Evolutionary conservation across 2,113 vertebrate genomes (phyloP).

Genomic region (Serinus canaria): DNA sequence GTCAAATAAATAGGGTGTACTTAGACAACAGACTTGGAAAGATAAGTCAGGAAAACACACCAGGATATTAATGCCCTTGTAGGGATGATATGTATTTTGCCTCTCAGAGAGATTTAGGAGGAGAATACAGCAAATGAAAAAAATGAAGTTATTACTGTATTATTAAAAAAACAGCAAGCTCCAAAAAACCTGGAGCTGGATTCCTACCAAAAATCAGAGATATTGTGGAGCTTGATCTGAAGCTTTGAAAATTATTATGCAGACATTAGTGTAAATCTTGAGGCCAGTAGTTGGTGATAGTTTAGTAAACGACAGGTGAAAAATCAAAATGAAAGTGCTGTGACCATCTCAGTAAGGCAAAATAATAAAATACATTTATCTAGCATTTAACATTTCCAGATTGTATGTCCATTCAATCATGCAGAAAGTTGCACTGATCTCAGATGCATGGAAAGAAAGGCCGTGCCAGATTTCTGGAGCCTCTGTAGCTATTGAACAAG

Average conservation of each 20-base stretch:
- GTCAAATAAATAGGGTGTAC: background rate
- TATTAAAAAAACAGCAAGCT: background rate
- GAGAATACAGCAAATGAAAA: background rate
- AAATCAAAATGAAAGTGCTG: background rate
- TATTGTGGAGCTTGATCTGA: background rate
- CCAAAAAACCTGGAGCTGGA: background rate
- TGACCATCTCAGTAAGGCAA: background rate
- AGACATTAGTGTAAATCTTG: background rate
- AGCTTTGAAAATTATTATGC: background rate
- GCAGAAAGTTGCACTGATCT: background rate
- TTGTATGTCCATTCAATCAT: background rate
- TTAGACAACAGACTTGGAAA: background rate
- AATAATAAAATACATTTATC: background rate
- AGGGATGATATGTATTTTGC: background rate
- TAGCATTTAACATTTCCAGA: background rate
- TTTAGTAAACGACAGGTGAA: background rate
- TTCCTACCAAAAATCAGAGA: background rate
- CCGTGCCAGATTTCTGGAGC: accelerated
- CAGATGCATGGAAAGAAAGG: background rate
- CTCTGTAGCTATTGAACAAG: background rate
- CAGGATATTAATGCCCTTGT: background rate
- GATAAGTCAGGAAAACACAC: background rate
- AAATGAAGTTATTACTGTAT: background rate
- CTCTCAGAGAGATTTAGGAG: background rate
- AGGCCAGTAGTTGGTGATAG: background rate